phyloP scores from a whole-genome alignment of 2,797 vertebrate genomes.

The Mormyrus hasselquistii region DNA sequence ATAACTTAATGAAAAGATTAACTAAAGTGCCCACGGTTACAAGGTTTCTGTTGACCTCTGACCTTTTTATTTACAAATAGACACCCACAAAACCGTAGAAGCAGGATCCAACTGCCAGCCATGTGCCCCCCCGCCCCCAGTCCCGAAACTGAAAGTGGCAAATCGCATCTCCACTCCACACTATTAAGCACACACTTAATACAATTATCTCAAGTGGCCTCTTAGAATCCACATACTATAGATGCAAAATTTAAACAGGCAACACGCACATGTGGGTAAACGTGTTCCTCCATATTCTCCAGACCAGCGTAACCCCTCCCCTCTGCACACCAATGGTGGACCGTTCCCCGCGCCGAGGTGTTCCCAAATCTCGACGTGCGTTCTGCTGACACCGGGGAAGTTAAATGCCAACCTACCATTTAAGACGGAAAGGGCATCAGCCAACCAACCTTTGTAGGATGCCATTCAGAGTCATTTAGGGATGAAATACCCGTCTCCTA shows the following conservation, averaged over 20 bases:
- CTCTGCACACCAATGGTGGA: not conserved
- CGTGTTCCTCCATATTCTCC: not conserved
- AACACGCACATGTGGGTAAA: not conserved
- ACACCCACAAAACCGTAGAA: not conserved
- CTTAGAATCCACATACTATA: conserved; percentile 61
- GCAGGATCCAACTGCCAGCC: not conserved
- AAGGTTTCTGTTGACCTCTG: not conserved
- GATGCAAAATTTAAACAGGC: conserved; percentile 54
- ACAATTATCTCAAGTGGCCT: conserved; percentile 60
- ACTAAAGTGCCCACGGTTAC: not conserved
- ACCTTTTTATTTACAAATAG: not conserved
- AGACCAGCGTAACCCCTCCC: not conserved
- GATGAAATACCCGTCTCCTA: conserved; percentile 59
- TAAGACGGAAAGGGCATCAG: conserved; percentile 73
- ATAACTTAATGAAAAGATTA: not conserved
- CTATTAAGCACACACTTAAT: conserved; percentile 54
- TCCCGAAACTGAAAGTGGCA: conserved; percentile 19
- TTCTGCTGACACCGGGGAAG: conserved; percentile 72
- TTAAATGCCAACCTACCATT: conserved; percentile 80
- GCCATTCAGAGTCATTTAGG: conserved; percentile 68
- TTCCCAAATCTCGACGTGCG: conserved; percentile 65
- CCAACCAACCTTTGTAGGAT: conserved; percentile 73
- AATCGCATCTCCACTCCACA: conserved; percentile 47
- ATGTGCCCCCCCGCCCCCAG: not conserved
- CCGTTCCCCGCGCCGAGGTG: conserved; percentile 50